Base-by-base conservation (phyloP, 2,888 invertebrate species). In the Eurois occulta region DNA sequence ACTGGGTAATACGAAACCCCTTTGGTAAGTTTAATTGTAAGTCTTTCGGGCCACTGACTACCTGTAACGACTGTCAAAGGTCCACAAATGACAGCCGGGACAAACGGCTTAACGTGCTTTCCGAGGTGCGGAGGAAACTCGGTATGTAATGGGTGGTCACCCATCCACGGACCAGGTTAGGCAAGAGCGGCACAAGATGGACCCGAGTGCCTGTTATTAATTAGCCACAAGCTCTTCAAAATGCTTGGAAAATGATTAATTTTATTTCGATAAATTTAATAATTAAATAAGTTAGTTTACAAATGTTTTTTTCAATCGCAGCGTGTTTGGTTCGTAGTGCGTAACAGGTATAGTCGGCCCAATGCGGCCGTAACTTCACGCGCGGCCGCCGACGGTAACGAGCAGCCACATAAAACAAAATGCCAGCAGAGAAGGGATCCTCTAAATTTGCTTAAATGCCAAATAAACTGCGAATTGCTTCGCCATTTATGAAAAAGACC, bases 331-430 rank as follows among this genome's bases (percentile, higher is more conserved):
- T 71, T 78, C 75, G 68, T 66, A 90, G 91, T 91, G 91, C 90
- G 91, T 88, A 60, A 69, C 66, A 75, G 71, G 84, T 83, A 85
- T 89, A 89, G 89, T 86, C 89, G 92, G 93, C 95, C 95, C 95
- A 92, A 82, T 81, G 95, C 94, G 95, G 95, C 94, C 93, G 95
- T 96, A 95, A 96, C 96, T 96, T 96, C 96, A 96, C 96, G 96
- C 95, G 94, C 96, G 95, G 93, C 94, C 95, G 96, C 92, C 93
- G 95, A 92, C 94, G 91, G 96, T 96, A 96, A 96, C 96, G 96
- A 96, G 96, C 94, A 91, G 92, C 93, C 94, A 93, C 96, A 96
- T 96, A 96, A 96, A 96, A 96, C 95, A 96, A 96, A 96, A 96
- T 96, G 96, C 96, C 96, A 96, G 94, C 93, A 91, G 91, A 93